Base-by-base conservation (phyloP, 2,797 vertebrate genomes). In the Leptoclinus maculatus region DNA sequence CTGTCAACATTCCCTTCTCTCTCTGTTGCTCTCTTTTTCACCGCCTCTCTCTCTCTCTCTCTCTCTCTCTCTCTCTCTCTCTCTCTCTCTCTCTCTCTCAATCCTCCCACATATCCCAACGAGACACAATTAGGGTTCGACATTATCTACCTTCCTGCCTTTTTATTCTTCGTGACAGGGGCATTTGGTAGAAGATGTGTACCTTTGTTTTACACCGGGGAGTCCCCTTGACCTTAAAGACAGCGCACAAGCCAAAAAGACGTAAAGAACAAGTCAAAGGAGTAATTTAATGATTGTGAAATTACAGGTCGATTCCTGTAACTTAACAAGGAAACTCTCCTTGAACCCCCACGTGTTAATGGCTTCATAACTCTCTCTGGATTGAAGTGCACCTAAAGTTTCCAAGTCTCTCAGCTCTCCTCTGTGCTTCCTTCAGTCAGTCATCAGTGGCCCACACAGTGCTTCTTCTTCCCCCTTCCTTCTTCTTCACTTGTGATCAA, bases 41-140 rank as follows among this genome's bases (percentile, higher is more conserved):
- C 10, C 38, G 11, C 41, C 41, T 43, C 49, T 5, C 49, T 51
- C 49, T 51, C n/a, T n/a, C n/a, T n/a, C 38, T 59, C 36, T 73
- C 38, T 32, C 38, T 51, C 36, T 73, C 38, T 73, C 32, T 59
- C 39, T 41, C 47, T 11, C 47, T 51, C 47, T 51, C 38, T 59
- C 36, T 73, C 14, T 39, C 27, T 51, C n/a, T 64, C 2, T 27
- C 38, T 59, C 41, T 74, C 34, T 76, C 34, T 60, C 36, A 39
- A 1, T 76, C 79, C 80, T 71, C 90, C 90, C 84, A 90, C 88
- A 76, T 69, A 80, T 88, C 65, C 91, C 88, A 66, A 83, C 0
- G 87, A 89, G 89, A 88, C 34, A 10, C 87, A 91, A 91, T 92
- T 88, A 92, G 68, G 72, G 70, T 84, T 84, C 7, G 32, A 34